These are phyloP conservation scores for Trigoniulus corallinus DNA, from an alignment of 1,140 invertebrate species.

Conservation along the genomic window DNA sequence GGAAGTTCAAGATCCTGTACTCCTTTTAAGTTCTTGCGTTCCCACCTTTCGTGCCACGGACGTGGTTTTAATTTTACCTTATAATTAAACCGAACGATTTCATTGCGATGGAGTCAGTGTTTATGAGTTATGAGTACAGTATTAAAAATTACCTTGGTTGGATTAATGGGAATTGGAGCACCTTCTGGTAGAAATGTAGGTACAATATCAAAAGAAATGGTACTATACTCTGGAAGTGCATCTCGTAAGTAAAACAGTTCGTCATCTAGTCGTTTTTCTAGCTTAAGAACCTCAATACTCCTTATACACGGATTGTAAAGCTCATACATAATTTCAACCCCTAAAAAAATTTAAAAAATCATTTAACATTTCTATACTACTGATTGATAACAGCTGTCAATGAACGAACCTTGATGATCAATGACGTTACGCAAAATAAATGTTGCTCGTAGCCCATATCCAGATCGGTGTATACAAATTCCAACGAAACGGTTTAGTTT, in stretches of 20 bases:
- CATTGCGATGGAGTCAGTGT: neutral
- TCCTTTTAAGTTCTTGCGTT: slow-evolving; percentile 59
- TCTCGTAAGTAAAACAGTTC: slow-evolving; percentile 81
- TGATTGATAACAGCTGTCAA: neutral
- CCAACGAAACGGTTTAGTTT: slow-evolving; percentile 86
- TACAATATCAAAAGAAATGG: slow-evolving; percentile 84
- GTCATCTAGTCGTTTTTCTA: slow-evolving; percentile 88
- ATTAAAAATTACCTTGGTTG: slow-evolving; percentile 44
- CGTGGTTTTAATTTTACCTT: slow-evolving; percentile 61
- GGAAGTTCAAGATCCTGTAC: slow-evolving; percentile 40
- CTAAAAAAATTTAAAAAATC: slow-evolving; percentile 31
- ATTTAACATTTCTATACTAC: slow-evolving; percentile 8
- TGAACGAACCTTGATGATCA: slow-evolving; percentile 51
- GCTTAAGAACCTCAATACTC: slow-evolving; percentile 68
- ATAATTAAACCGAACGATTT: slow-evolving; percentile 8
- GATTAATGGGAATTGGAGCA: slow-evolving; percentile 66
- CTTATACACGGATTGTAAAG: slow-evolving; percentile 87
- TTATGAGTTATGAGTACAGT: neutral
- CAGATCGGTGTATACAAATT: slow-evolving; percentile 76
- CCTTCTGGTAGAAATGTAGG: slow-evolving; percentile 57
- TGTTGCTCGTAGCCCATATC: slow-evolving; percentile 56
- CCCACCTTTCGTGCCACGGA: slow-evolving; percentile 76
- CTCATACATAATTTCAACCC: slow-evolving; percentile 73
- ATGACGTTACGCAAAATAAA: slow-evolving; percentile 87
- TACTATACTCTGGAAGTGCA: slow-evolving; percentile 81